A percentile compares a stretch with the other conserved stretches of the same genome.
phyloP scores from a whole-genome alignment of 2,797 vertebrate species.

The Notolabrus celidotus region DNA sequence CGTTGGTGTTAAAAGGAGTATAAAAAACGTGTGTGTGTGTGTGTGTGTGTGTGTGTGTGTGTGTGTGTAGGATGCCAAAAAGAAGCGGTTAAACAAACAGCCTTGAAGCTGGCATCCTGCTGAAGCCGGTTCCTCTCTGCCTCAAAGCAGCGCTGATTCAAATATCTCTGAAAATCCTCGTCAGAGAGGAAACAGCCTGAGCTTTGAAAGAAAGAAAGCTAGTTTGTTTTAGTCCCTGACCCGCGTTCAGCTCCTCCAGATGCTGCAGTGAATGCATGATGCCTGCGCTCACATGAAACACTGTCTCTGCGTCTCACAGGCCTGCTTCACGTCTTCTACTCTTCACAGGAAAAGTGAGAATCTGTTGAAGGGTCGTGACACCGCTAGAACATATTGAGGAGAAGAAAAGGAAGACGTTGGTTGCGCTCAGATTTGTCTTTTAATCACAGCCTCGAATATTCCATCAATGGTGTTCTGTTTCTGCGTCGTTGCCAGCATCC shows the following conservation, averaged over 20 bases:
- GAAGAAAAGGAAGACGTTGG: constrained; percentile 24
- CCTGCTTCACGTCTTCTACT: constrained; percentile 31
- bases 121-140: constrained; percentile 37
- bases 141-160: constrained; percentile 35
- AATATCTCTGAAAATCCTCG: constrained; percentile 40
- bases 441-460: constrained; percentile 74
- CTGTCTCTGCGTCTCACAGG: constrained; percentile 20
- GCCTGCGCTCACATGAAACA: constrained; percentile 36
- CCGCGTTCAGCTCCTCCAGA: constrained; percentile 44
- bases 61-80: no score
- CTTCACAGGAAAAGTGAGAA: no score
- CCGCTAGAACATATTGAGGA: constrained; percentile 37
- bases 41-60: no score
- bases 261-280: constrained; percentile 41
- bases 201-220: constrained; percentile 42
- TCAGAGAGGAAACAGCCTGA: constrained; percentile 38
- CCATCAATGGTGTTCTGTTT: constrained; percentile 41
- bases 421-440: constrained; percentile 51
- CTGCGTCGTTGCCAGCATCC: constrained; percentile 44
- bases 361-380: constrained; percentile 20
- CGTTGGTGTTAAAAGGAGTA: constrained; percentile 1
- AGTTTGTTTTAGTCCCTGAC: constrained; percentile 44
- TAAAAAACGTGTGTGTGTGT: no score
- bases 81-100: not conserved
- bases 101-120: constrained; percentile 43